Percentiles rank a stretch among this genome's conserved stretches.
These are phyloP conservation scores for Brachionus rotundiformis DNA, from an alignment of 1,140 invertebrate genomes.

Conservation along the genomic window DNA sequence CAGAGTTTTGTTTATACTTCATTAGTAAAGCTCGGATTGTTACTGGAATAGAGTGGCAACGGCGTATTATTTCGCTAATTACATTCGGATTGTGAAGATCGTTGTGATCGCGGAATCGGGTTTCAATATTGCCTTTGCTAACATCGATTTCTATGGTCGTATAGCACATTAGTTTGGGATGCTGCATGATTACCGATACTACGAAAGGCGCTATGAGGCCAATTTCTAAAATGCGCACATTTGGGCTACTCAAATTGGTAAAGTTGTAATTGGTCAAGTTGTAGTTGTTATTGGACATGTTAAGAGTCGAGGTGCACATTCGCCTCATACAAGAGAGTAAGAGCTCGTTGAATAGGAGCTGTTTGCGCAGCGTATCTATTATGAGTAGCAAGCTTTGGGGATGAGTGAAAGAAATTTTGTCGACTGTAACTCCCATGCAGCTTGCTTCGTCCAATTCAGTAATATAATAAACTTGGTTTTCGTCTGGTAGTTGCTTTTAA, in stretches of 20 bases:
- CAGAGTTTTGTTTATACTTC: conserved; percentile 39
- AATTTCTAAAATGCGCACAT: conserved; percentile 22
- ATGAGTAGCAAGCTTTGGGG: conserved; percentile 26
- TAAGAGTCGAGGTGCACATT: not conserved
- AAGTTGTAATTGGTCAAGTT: conserved; percentile 31
- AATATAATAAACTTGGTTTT: conserved; percentile 36
- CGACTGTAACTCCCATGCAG: conserved; percentile 34
- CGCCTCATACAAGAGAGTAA: conserved; percentile 27
- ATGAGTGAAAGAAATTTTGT: conserved; percentile 31
- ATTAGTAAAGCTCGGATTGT: conserved; percentile 27
- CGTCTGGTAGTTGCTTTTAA: conserved; percentile 30
- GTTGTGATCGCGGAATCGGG: conserved; percentile 33
- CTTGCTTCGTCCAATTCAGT: conserved; percentile 11
- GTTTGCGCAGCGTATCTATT: conserved; percentile 24
- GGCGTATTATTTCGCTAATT: conserved; percentile 22
- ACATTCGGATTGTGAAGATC: conserved; percentile 26
- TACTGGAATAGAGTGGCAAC: conserved; percentile 22
- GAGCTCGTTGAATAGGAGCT: conserved; percentile 26
- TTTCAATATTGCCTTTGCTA: conserved; percentile 15
- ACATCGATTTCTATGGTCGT: conserved; percentile 35
- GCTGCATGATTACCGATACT: conserved; percentile 28
- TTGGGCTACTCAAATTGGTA: not conserved
- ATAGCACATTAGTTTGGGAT: conserved; percentile 24
- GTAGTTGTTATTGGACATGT: conserved; percentile 25
- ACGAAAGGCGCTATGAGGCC: conserved; percentile 16